Conservation (phyloP, 2,797 vertebrate species). For the Acestrorhynchus altus region DNA sequence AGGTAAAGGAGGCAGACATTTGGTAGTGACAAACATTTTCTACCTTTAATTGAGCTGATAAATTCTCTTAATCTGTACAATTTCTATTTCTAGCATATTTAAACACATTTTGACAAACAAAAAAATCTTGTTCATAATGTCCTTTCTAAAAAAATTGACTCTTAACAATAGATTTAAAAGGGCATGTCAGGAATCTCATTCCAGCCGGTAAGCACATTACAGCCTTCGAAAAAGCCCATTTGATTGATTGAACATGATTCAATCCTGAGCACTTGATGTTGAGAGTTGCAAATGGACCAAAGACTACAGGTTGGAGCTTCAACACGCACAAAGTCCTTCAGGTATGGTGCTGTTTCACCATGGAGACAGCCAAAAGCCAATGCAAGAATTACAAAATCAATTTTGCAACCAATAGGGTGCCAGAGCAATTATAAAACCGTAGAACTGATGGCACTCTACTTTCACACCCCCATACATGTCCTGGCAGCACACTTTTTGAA, state of each 20-base stretch:
- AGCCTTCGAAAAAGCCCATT: background rate
- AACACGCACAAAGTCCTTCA: background rate
- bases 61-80: no score
- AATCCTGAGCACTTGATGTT: background rate
- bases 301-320: background rate
- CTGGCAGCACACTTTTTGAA: background rate
- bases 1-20: no score
- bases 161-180: no score
- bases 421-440: background rate
- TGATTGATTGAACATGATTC: background rate
- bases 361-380: background rate
- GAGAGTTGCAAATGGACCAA: background rate
- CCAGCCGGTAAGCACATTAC: background rate
- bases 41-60: no score
- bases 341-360: background rate
- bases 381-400: background rate
- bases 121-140: no score
- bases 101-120: no score
- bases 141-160: no score
- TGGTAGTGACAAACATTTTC: no score
- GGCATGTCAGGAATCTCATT: background rate
- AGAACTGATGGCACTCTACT: background rate
- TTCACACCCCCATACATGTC: background rate
- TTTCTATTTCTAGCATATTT: no score
- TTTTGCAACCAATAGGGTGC: background rate